phyloP scores from a whole-genome alignment of 2,797 vertebrate species.

The Sebastes kiyomatsui region DNA sequence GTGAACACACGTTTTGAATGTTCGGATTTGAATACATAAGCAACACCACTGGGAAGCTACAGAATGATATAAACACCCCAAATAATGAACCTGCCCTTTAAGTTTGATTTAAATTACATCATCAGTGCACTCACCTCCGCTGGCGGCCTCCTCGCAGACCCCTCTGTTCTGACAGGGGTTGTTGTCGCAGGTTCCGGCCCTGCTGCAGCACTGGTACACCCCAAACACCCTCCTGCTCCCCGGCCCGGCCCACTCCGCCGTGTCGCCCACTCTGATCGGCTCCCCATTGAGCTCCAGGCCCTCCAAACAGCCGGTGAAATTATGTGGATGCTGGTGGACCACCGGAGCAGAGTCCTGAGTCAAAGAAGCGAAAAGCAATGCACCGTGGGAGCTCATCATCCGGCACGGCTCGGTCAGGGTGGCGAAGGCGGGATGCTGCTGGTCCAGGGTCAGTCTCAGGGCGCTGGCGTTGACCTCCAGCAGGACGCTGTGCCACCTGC shows the following conservation, averaged over 20 bases:
- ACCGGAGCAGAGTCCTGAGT: conserved; percentile 12
- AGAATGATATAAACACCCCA: too few relatives aligned
- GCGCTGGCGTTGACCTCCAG: conserved; percentile 84
- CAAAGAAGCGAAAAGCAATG: conserved; percentile 84
- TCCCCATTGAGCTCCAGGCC: conserved; percentile 83
- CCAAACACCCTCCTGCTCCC: conserved; percentile 83
- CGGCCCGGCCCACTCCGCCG: conserved; percentile 38
- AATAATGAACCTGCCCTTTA: too few relatives aligned
- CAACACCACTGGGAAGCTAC: too few relatives aligned
- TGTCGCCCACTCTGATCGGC: conserved; percentile 72
- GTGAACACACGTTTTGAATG: too few relatives aligned
- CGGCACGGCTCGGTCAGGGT: conserved; percentile 79
- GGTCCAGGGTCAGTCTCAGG: conserved; percentile 84
- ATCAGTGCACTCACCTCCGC: conserved; percentile 81
- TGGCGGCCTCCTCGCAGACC: conserved; percentile 79
- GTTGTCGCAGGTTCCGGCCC: conserved; percentile 74
- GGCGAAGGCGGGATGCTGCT: conserved; percentile 57
- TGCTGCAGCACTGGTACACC: conserved; percentile 86
- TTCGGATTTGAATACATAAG: too few relatives aligned
- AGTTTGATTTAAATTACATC: too few relatives aligned
- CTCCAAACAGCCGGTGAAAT: conserved; percentile 90
- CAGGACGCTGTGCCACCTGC: conserved; percentile 86
- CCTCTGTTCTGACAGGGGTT: conserved; percentile 88
- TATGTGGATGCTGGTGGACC: conserved; percentile 21
- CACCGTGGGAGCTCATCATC: conserved; percentile 68